Evolutionary conservation across 2,797 vertebrate species (phyloP), one percentile per base, ranked within the genome.

Genomic region (Enteromius mattozi): DNA sequence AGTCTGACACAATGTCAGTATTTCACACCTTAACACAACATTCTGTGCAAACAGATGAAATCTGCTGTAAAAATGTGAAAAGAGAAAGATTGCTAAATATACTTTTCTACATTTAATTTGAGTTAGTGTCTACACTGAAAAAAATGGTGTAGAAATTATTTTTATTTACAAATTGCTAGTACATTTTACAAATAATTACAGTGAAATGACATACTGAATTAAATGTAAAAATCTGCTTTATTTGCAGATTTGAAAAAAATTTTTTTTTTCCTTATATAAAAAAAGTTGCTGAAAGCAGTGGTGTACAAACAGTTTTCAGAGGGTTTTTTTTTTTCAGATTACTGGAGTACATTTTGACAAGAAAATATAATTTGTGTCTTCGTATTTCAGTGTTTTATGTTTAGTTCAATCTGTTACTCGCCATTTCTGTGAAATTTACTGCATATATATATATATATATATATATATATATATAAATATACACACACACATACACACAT

Each of bases 1-100:
- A 78, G 82, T 54, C 59, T 78, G 35, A 66, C 51, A 78, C 66
- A 21, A n/a, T 4, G 14, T 70, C 35, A 42, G 33, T 7, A 4
- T 40, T 40, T 30, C 33, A 71, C 10, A 69, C 21, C 13, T 24
- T 24, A 51, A 77, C 42, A 77, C 61, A n/a, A 40, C 49, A 17
- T 3, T 37, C 30, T 19, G 66, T 35, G 6, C 61, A 65, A 65
- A 65, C 61, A 37, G 2, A 27, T 8, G 17, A 72, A 27, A 56
- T 51, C 66, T 69, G 49, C 47, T n/a, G 19, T 56, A 56, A 33
- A 54, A 75, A 12, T 14, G 19, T 13, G 3, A 51, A 6, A 19
- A 27, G 14, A 9, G 30, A 8, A 17, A n/a, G 2, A 69, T 21
- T 6, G 42, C 8, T 47, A 27, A 63, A 63, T 63, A 63, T 63